phyloP scores from a whole-genome alignment of 2,797 vertebrate species.

The Pangasius macronema region DNA sequence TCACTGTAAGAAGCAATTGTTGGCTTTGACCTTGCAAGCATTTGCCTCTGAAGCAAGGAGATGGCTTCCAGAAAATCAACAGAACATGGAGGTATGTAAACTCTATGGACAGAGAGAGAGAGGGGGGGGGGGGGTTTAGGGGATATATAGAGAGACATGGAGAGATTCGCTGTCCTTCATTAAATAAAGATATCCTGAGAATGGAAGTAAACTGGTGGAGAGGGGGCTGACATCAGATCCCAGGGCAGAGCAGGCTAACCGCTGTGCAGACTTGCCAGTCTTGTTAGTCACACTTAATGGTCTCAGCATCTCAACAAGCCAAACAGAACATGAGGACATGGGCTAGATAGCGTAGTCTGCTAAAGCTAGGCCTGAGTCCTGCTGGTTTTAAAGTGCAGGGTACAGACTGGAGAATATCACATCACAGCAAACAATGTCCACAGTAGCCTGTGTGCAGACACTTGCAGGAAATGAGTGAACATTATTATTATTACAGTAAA shows the following conservation, averaged over 20 bases:
- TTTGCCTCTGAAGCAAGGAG: constrained; percentile 55
- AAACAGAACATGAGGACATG: constrained; percentile 75
- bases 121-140: too few relatives aligned
- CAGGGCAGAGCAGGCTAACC: constrained; percentile 64
- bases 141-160: background rate
- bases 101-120: constrained; percentile 4
- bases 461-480: constrained; percentile 42
- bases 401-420: constrained; percentile 1
- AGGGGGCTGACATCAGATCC: constrained; percentile 73
- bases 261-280: constrained; percentile 61
- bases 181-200: constrained; percentile 66
- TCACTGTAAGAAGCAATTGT: constrained; percentile 50
- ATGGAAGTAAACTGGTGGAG: constrained; percentile 68
- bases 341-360: constrained; percentile 54
- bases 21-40: constrained; percentile 70
- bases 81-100: constrained; percentile 29
- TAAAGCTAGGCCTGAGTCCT: constrained; percentile 24
- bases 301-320: constrained; percentile 60
- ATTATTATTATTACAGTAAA: constrained; percentile 40
- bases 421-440: constrained; percentile 13
- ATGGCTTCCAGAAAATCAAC: constrained; percentile 58
- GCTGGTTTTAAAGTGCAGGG: constrained; percentile 34
- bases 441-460: constrained; percentile 25
- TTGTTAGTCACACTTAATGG: constrained; percentile 63
- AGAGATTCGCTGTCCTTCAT: constrained; percentile 38